A percentile compares a stretch with the other conserved stretches of the same genome.
Conservation (phyloP, 2,888 invertebrate species). For the Glyphotaelius pellucidus region DNA sequence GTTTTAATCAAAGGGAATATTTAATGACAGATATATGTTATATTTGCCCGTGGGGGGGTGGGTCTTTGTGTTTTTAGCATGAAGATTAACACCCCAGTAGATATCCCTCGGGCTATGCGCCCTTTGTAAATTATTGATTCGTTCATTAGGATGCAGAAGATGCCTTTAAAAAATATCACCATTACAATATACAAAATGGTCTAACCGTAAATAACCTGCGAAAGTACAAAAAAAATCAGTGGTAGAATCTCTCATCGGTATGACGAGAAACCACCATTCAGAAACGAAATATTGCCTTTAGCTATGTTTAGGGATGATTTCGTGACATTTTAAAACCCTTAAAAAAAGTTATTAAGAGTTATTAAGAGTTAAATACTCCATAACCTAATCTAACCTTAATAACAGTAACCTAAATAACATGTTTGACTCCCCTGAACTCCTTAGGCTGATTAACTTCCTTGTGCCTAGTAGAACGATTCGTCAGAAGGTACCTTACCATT, state of each 20-base stretch:
- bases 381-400: too few relatives aligned
- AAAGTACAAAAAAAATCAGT: too few relatives aligned
- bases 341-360: too few relatives aligned
- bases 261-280: background rate
- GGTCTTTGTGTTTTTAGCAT: slow-evolving; percentile 64
- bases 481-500: too few relatives aligned
- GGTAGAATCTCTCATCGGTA: too few relatives aligned
- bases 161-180: slow-evolving; percentile 19
- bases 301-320: background rate
- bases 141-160: slow-evolving; percentile 56
- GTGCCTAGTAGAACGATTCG: too few relatives aligned
- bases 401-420: too few relatives aligned
- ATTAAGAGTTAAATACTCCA: too few relatives aligned
- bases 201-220: background rate
- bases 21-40: slow-evolving; percentile 68
- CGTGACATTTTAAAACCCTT: too few relatives aligned
- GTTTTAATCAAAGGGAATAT: slow-evolving; percentile 79
- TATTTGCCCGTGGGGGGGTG: slow-evolving; percentile 47
- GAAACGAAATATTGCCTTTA: background rate
- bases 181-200: background rate
- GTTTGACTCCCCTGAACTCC: too few relatives aligned
- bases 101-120: slow-evolving; percentile 44
- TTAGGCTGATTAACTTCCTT: too few relatives aligned
- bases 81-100: slow-evolving; percentile 64
- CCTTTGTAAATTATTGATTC: slow-evolving; percentile 63